These are phyloP conservation scores for Hemithea aestivaria DNA, from an alignment of 2,888 invertebrate species.

Conservation along the genomic window DNA sequence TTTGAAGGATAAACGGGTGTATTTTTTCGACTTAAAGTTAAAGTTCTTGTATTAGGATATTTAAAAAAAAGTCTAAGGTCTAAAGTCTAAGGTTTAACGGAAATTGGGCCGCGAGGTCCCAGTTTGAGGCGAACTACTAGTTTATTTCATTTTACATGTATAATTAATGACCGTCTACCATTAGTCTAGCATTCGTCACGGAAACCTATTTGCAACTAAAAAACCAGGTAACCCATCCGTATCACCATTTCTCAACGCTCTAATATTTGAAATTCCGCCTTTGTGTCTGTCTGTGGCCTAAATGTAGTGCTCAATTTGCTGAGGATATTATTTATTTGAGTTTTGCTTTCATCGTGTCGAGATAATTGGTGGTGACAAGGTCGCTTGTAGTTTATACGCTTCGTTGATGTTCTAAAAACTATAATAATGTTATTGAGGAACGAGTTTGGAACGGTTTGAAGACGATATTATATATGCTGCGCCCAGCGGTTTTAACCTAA, in stretches of 20 bases:
- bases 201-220: conserved; percentile 10
- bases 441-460: no score
- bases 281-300: conserved; percentile 19
- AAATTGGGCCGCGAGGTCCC: no score
- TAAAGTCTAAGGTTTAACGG: no score
- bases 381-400: conserved; percentile 28
- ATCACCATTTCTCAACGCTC: conserved; percentile 14
- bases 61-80: no score
- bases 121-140: no score
- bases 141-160: neutral
- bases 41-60: no score
- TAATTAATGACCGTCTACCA: conserved; percentile 1
- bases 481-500: no score
- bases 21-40: no score
- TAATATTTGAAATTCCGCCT: conserved; percentile 18
- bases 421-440: no score
- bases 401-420: conserved; percentile 20
- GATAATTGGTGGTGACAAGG: conserved; percentile 42
- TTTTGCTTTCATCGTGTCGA: conserved; percentile 36
- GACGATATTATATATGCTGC: no score
- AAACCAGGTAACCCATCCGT: conserved; percentile 16
- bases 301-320: conserved; percentile 1
- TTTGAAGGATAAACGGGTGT: no score
- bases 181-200: conserved; percentile 12
- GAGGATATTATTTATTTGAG: conserved; percentile 23